Base-by-base conservation (phyloP, 2,113 vertebrate species). In the Colaptes auratus region DNA sequence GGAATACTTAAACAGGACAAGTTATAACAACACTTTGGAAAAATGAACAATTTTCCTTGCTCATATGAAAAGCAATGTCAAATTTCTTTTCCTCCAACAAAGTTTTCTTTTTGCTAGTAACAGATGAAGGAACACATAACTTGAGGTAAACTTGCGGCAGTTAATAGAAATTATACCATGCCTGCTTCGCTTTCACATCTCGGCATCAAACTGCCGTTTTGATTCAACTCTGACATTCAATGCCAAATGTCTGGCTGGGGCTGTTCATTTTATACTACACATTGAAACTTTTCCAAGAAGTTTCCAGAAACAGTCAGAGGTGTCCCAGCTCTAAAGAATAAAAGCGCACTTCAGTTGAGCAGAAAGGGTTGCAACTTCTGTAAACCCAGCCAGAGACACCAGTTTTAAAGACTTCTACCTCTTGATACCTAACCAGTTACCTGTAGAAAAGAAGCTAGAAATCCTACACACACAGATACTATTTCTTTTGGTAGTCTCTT, bases 1-100 rank as follows among this genome's bases (percentile, higher is more conserved):
- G 31, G 42, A 91, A 81, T 75, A 74, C 77, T 93, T 92, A 88
- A 85, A 86, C 76, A 86, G 94, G 95, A 89, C 59, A 89, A 86
- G 35, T 87, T 61, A n/a, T 48, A 78, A 52, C 17, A 69, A 14
- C 16, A 90, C 21, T 89, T 87, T 44, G 36, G 79, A 76, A 86
- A 61, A 82, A 69, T 52, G 15, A 86, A 7, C 56, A 53, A 67
- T 69, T 88, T 91, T 78, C 36, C 63, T 86, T 90, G 44, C 61
- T 92, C 60, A 72, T 64, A 53, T 25, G 46, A 72, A 76, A 91
- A 74, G 12, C 78, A 60, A 36, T 21, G 19, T 46, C 23, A 95
- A 44, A 65, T 30, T 73, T 53, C 70, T 76, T 71, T 66, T 12
- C 1, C 14, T n/a, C 56, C 56, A 61, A 30, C 24, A 53, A 78